Evolutionary conservation across 2,888 invertebrate species (phyloP), one percentile per base, ranked within the genome.

Genomic region (Tachina grossa): DNA sequence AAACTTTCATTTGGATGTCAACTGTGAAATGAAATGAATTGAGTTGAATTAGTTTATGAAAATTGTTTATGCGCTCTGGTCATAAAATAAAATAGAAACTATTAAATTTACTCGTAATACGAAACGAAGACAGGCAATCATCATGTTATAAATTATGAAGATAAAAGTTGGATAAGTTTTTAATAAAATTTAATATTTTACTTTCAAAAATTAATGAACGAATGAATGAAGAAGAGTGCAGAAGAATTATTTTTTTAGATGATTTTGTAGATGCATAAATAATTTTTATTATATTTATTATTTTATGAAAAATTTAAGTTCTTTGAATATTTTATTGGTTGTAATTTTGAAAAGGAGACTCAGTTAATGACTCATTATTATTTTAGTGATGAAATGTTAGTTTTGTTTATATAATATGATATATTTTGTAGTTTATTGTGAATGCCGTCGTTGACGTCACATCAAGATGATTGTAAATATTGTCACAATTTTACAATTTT

Each of bases 1-100:
- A 75, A 85, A 85, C 53, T 83, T 83, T 71, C 59, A 59, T 53
- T 79, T 61, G 49, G 75, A 66, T 79, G 71, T 83, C 78, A 79
- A 74, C 69, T 63, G 14, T 41, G 41, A 78, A 78, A 68, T 84
- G 43, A 78, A 69, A 59, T 59, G 53, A 85, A 65, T 79, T 66
- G 68, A 74, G 71, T 79, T 66, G 68, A 74, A 76, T 80, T 72
- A 75, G 65, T 80, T 84, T 71, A 75, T 76, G 75, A 59, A 84
- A 80, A 80, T 78, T 79, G 74, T 85, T 85, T 85, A 79, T 72
- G 65, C 71, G 65, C 55, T 31, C 31, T 71, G 79, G 63, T 69
- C 75, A 79, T 79, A 75, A 75, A 76, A 82, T 65, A 65, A 47
- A n/a, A 57, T 10, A 47, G 65, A 80, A 47, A 61, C 53, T 61